Percentiles rank a stretch among this genome's conserved stretches.
Evolutionary conservation across 2,113 vertebrate genomes (phyloP).

Genomic region (Dasyurus viverrinus): DNA sequence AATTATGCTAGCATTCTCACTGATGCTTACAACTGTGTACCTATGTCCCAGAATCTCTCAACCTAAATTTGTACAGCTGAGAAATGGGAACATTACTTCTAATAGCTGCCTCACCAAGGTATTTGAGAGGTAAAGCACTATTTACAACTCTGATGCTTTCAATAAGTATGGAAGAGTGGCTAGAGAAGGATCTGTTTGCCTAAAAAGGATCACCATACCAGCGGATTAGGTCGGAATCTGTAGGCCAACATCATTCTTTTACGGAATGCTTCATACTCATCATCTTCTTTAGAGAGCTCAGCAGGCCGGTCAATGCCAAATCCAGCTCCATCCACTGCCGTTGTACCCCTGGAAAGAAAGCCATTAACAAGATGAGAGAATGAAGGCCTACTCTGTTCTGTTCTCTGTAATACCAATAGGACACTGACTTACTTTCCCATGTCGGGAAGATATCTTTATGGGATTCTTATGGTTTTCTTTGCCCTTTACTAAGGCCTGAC

Average conservation of each 20-base stretch:
- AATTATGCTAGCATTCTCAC: background rate
- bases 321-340: slow-evolving; percentile 91
- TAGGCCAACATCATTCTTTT: slow-evolving; percentile 99
- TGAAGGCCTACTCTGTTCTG: background rate
- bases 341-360: slow-evolving; percentile 86
- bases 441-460: no score
- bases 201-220: slow-evolving; percentile 78
- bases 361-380: fast-evolving
- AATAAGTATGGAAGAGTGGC: fast-evolving
- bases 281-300: slow-evolving; percentile 90
- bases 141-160: background rate
- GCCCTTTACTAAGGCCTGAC: no score
- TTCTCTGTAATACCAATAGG: no score
- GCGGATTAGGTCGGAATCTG: slow-evolving; percentile 96
- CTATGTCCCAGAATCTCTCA: background rate
- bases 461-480: no score
- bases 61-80: background rate
- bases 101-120: fast-evolving
- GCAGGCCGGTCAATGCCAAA: slow-evolving; percentile 96
- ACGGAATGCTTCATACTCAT: slow-evolving; percentile 97
- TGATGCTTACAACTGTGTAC: background rate
- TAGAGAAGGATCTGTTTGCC: background rate
- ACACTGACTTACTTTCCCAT: no score
- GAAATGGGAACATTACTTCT: background rate
- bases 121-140: fast-evolving